Evolutionary conservation across 2,888 invertebrate species (phyloP), one percentile per base, ranked within the genome.

Genomic region (Seladonia tumulorum): DNA sequence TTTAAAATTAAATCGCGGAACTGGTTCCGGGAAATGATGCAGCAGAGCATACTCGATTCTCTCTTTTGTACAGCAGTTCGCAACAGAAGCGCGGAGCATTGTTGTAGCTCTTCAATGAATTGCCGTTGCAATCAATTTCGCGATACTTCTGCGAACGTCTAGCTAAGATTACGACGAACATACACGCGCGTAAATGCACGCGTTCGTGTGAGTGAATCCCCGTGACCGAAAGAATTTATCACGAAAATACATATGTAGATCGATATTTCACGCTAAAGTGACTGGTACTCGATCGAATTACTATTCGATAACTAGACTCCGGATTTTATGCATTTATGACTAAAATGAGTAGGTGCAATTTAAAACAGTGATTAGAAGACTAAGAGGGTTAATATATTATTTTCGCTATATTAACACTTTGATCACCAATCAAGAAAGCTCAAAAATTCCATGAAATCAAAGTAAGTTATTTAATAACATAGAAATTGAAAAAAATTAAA

Each of bases 91-190:
- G 72, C 74, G 81, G 45, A 81, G 82, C 78, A 84, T 80, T 79
- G 78, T 76, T 57, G 76, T 73, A 53, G 42, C 35, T 53, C 49
- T 42, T 47, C 78, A 78, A 66, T 72, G 63, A 53, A 79, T 82
- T 71, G 76, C 57, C n/a, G n/a, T 57, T 22, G n/a, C 57, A 63
- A 76, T 77, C 77, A 79, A 73, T 25, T 74, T 76, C 57, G 70
- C 71, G 74, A 68, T 76, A 10, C 70, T 81, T 86, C 86, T 76
- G 25, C 74, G 79, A 86, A 72, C 74, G 71, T 35, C 68, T 82
- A 79, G 72, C 83, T 87, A 83, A 76, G 77, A 82, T 84, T 78
- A 73, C 76, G 76, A 82, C 83, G 89, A 82, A 72, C 79, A 70
- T 66, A 42, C 60, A 63, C 5, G 66, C 10, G 18, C 5, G 57